phyloP scores from a whole-genome alignment of 1,140 invertebrate genomes.

The Drosophila pectinifera region DNA sequence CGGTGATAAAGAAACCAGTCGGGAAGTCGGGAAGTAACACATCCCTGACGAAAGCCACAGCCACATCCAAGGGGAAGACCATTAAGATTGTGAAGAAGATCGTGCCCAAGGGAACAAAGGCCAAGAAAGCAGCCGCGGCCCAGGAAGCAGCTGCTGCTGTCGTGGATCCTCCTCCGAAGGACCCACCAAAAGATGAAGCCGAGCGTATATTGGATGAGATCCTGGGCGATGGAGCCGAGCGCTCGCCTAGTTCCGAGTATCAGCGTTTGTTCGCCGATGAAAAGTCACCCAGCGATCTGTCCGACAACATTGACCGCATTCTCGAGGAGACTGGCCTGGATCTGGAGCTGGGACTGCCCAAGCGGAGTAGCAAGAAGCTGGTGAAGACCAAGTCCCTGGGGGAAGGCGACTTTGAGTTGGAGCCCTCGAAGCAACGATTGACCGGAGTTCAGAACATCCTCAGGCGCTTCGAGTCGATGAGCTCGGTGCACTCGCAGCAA shows the following conservation, averaged over 20 bases:
- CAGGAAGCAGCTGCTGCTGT: conserved; percentile 2
- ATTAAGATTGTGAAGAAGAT: conserved; percentile 80
- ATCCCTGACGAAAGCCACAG: conserved; percentile 38
- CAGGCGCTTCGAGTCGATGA: conserved; percentile 79
- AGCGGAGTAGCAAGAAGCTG: conserved; percentile 67
- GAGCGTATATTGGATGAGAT: conserved; percentile 79
- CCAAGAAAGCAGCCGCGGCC: conserved; percentile 64
- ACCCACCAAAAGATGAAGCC: conserved; percentile 63
- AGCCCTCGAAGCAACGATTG: conserved; percentile 35
- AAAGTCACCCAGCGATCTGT: conserved; percentile 81
- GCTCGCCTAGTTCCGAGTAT: conserved; percentile 79
- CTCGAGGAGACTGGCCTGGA: conserved; percentile 74
- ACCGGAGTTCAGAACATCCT: conserved; percentile 76
- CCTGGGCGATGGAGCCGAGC: conserved; percentile 52
- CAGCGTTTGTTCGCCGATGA: conserved; percentile 76
- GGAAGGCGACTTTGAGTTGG: conserved; percentile 69
- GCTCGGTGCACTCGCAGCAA: conserved; percentile 63
- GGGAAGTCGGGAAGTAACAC: conserved; percentile 23
- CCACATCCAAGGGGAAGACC: conserved; percentile 58
- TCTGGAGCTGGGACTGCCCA: conserved; percentile 69
- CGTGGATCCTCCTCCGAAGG: too few relatives aligned
- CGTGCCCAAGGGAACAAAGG: conserved; percentile 76
- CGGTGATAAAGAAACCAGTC: conserved; percentile 19
- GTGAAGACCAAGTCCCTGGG: conserved; percentile 77
- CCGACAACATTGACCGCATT: conserved; percentile 79